Base-by-base conservation (phyloP, 2,797 vertebrate genomes). In the Astyanax mexicanus region DNA sequence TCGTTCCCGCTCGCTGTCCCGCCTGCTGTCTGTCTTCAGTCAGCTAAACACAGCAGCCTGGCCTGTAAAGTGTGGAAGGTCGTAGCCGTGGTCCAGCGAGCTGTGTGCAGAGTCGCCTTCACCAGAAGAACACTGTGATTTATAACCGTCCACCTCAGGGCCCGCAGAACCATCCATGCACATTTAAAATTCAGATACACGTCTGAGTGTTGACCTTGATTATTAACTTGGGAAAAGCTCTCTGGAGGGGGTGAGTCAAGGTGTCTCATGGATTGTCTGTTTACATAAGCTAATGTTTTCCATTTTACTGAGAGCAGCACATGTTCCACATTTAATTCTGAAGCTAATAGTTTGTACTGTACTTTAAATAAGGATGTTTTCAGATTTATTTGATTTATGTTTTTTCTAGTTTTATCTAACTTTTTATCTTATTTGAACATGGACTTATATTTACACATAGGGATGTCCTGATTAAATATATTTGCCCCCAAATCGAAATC, bases 11-110 rank as follows among this genome's bases (percentile, higher is more conserved):
- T 86, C 67, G 74, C 69, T 80, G 75, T 81, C 47, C 47, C 47
- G 77, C 82, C 74, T 62, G 71, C 72, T 81, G 72, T 81, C 81
- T 60, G 61, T 69, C 80, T 84, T 74, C 78, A 75, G 81, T 83
- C 84, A 84, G 81, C 75, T 81, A 85, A 79, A 85, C 64, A 75
- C 81, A 83, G 79, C 87, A 82, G 15, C 40, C 25, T 15, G 23
- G 21, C 38, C 21, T 21, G 38, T 67, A 54, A 58, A 51, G 45
- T 17, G 17, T 11, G 38, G 19, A 51, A 42, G 37, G 45, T 61
- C 21, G 27, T 44, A 38, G 40, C 32, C 58, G 52, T 58, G 58
- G 17, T 70, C 44, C 11, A 74, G 35, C 17, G 42, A 23, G 25
- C 51, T 57, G 32, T 65, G 60, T 40, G 25, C 42, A 38, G 7